phyloP scores from a whole-genome alignment of 2,797 vertebrate species.

The Ceyx erithaca region DNA sequence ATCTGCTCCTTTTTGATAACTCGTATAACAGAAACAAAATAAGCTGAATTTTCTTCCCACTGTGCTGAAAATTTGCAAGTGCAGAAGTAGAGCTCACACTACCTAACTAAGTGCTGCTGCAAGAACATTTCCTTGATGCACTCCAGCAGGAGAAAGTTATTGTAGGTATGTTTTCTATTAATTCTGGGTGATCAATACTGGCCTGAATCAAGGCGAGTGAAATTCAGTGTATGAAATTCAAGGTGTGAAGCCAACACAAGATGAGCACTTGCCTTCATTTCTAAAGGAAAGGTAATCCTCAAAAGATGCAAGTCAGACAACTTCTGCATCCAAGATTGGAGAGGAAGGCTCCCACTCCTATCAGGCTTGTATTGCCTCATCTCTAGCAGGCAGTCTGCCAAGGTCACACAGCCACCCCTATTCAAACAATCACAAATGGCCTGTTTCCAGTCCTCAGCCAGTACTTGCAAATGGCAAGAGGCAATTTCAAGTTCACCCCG shows the following conservation, averaged over 20 bases:
- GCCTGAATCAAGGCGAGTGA: neutral
- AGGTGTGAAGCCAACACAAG: fast-evolving
- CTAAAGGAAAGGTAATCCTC: neutral
- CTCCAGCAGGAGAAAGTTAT: neutral
- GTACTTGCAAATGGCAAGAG: neutral
- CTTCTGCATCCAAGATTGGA: neutral
- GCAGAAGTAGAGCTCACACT: neutral
- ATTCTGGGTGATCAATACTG: neutral
- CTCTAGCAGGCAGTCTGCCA: fast-evolving
- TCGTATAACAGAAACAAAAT: neutral
- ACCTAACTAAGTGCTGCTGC: neutral
- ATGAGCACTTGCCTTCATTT: neutral
- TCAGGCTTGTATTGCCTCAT: neutral
- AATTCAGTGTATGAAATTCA: neutral
- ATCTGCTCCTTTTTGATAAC: neutral
- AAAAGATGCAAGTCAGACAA: neutral
- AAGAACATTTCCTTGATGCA: neutral
- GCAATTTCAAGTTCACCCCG: neutral
- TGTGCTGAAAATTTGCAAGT: neutral
- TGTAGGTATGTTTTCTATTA: neutral
- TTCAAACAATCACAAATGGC: fast-evolving
- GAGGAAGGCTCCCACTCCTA: neutral
- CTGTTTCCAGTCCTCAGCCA: neutral
- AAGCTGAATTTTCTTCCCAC: neutral
- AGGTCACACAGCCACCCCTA: neutral